Base-by-base conservation (phyloP, 2,888 invertebrate genomes). In the Erebia aethiops region DNA sequence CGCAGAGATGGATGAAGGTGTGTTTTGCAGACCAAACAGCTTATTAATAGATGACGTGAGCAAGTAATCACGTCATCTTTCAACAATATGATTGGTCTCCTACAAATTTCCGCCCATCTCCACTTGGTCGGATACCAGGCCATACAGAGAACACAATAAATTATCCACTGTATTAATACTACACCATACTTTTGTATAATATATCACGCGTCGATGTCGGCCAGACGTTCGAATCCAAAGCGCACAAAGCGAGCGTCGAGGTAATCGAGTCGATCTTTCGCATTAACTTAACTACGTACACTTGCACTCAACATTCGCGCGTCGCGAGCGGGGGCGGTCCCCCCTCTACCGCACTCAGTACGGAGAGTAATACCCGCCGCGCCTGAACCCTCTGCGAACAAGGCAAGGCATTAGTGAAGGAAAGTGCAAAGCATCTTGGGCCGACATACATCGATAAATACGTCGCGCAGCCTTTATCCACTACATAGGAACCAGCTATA, bases 371-470 rank as follows among this genome's bases (percentile, higher is more conserved):
- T 95, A 96, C 82, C 87, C 88, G 87, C 95, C 96, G 87, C 96
- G 95, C 90, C 96, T 95, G 92, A 92, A 95, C 86, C 94, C 95
- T 95, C 96, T 96, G 94, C 88, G 92, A 94, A 94, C 91, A 94
- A 91, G 90, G 80, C 86, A 86, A 82, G 80, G 81, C 79, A 83
- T 89, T 87, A 80, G 75, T 64, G n/a, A 67, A 51, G 18, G 54
- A 16, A 51, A 43, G 68, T 65, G 70, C 71, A 68, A 57, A 58
- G 64, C 68, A 52, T 66, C 57, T 61, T 51, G 18, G 67, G 60
- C 70, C 61, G 18, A 57, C 49, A 46, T 18, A 70, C 43, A 51
- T 65, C 11, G n/a, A 65, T 16, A 35, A n/a, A 16, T 60, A 4
- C 41, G 41, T 43, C 16, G 16, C 11, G n/a, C 10, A 10, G 41